Conservation (phyloP, 2,797 vertebrate genomes). For the Emys orbicularis region DNA sequence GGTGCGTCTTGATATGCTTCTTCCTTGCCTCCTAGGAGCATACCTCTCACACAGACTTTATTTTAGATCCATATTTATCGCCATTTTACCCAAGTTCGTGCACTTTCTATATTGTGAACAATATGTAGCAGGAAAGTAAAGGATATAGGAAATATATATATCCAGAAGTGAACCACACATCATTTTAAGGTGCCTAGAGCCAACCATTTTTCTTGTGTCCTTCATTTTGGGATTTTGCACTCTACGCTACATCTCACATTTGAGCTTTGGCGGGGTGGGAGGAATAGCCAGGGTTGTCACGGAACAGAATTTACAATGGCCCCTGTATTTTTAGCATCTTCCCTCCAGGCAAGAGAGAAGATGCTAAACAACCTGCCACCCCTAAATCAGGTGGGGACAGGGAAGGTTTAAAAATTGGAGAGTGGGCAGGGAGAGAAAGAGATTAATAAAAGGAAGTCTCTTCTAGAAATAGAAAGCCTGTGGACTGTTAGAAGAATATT, state of each 20-base stretch:
- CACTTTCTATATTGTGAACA: not conserved
- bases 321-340: fast-evolving
- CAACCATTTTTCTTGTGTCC: not conserved
- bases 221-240: fast-evolving
- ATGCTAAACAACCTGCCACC: conserved; percentile 9
- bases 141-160: not conserved
- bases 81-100: fast-evolving
- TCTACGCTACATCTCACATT: not conserved
- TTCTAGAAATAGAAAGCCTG: fast-evolving
- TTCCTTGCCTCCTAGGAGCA: not conserved
- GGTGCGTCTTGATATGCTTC: not conserved
- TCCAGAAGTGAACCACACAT: fast-evolving
- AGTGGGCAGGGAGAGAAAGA: not conserved
- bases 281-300: not conserved
- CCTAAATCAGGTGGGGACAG: conserved; percentile 43
- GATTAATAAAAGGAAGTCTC: not conserved
- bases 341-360: not conserved
- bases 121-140: not conserved
- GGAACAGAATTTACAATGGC: not conserved
- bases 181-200: not conserved
- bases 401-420: conserved; percentile 45
- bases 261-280: not conserved
- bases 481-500: fast-evolving
- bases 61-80: not conserved
- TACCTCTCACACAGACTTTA: not conserved